Evolutionary conservation across 2,113 vertebrate species (phyloP), one percentile per base, ranked within the genome.

Genomic region (Rhea americana): DNA sequence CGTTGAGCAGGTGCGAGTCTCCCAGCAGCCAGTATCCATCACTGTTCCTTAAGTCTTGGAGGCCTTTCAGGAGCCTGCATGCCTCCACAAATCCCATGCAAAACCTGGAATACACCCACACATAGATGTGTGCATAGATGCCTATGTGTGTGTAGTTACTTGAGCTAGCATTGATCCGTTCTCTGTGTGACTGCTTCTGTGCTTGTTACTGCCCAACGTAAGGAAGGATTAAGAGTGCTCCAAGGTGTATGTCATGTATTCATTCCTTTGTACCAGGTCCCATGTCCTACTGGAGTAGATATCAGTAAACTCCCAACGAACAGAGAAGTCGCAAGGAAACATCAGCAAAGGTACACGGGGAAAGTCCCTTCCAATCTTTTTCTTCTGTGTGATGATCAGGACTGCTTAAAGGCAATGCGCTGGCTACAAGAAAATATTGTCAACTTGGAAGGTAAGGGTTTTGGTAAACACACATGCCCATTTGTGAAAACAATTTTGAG

Each of bases 361-460:
- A 86, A 93, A 25, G 84, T 98, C 37, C 99, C 99, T 39, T 94
- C 97, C 88, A 99, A 99, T 95, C 97, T 98, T 63, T 98, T 99
- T 92, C 98, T 97, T 73, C 98, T 99, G 85, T 98, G 98, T 0
- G 97, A 99, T 0, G 93, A 95, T 6, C 89, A 98, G 12, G 99
- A 99, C 43, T 96, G 87, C 68, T 56, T 82, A 9, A 72, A 79
- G 91, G 97, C 98, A 8, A 58, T 50, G 21, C 43, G 8, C 19
- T 98, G 98, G 98, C 89, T 98, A 53, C 68, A 95, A 72, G 92
- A 94, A 77, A 98, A 98, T 74, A 74, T 98, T 4, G 3, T 97
- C 65, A 61, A 63, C 91, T 59, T 96, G 25, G 82, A 97, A 96
- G 98, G 99, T 99, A 96, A 96, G 96, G 87, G 39, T 24, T 82